Percentiles rank a stretch among this genome's conserved stretches.
Conservation (phyloP, 2,888 invertebrate species). For the Torymus auratus region DNA sequence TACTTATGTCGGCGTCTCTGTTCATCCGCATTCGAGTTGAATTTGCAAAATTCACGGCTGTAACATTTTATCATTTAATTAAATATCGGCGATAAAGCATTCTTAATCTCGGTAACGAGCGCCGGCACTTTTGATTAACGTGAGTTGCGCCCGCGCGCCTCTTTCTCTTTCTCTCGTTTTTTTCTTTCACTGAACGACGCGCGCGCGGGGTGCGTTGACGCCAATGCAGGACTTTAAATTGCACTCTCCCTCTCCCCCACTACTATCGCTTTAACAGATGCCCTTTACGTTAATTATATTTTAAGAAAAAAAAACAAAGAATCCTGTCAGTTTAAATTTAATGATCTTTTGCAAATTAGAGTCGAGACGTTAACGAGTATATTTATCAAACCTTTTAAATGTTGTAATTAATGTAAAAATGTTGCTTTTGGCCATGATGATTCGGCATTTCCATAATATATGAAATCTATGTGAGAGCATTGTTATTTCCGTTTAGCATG, state of each 20-base stretch:
- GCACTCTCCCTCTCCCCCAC: constrained; percentile 37
- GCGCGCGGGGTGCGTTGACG: constrained; percentile 51
- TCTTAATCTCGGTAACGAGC: constrained; percentile 68
- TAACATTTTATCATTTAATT: constrained; percentile 68
- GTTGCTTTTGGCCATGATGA: too few species aligned
- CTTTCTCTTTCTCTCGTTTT: constrained; percentile 47
- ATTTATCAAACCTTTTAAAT: background rate
- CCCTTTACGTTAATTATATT: constrained; percentile 59
- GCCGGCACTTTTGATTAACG: constrained; percentile 65
- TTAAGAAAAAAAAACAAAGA: constrained; percentile 42
- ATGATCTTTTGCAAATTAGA: constrained; percentile 54
- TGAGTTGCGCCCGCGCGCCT: constrained; percentile 54
- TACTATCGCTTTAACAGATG: constrained; percentile 56
- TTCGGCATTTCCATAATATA: too few species aligned
- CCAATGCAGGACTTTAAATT: constrained; percentile 60
- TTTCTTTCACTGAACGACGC: constrained; percentile 23
- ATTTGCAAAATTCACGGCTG: constrained; percentile 64
- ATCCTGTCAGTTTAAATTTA: constrained; percentile 48
- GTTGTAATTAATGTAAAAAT: too few species aligned
- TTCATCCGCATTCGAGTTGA: constrained; percentile 60
- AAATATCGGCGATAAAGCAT: constrained; percentile 70
- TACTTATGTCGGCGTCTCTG: constrained; percentile 43
- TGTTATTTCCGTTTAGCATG: too few species aligned
- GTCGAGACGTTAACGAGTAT: constrained; percentile 15
- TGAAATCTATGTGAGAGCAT: too few species aligned